phyloP scores from a whole-genome alignment of 2,888 invertebrate genomes.

The Drosophila melanocephala region DNA sequence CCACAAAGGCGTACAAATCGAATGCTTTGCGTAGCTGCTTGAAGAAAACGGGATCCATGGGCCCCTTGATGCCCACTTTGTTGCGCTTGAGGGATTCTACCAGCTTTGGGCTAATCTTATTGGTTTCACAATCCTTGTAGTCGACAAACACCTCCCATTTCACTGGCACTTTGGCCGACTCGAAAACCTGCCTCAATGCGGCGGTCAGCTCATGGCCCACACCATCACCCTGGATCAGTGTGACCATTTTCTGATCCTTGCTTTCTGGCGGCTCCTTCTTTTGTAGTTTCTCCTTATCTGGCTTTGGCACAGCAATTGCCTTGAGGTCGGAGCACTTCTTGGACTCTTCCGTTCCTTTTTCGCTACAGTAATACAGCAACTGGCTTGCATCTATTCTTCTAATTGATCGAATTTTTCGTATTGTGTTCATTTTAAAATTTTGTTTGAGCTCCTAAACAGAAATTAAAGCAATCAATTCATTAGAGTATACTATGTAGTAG shows the following conservation, averaged over 20 bases:
- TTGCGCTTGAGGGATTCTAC: constrained; percentile 92
- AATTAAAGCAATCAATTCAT: neutral
- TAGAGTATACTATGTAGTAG: neutral
- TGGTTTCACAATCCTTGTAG: constrained; percentile 92
- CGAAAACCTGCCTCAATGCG: constrained; percentile 94
- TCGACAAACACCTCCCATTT: constrained; percentile 97
- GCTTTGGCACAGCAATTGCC: neutral
- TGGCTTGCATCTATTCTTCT: neutral
- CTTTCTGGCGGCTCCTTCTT: neutral
- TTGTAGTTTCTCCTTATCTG: neutral
- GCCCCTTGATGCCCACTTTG: constrained; percentile 91
- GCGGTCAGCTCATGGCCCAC: constrained; percentile 97
- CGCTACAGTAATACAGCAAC: constrained; percentile 17
- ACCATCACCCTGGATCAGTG: constrained; percentile 98
- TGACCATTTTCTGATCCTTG: constrained; percentile 86
- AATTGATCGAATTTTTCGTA: constrained; percentile 23
- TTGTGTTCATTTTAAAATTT: constrained; percentile 53
- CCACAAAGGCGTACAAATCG: constrained; percentile 96
- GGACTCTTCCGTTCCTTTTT: constrained; percentile 18
- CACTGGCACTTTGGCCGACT: constrained; percentile 94
- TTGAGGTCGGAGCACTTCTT: constrained; percentile 18
- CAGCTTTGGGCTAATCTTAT: constrained; percentile 92
- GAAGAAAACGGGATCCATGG: constrained; percentile 84
- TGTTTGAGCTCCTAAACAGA: constrained; percentile 23
- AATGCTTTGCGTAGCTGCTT: constrained; percentile 89